Evolutionary conservation across 2,797 vertebrate genomes (phyloP).

Genomic region (Danionella dracula): DNA sequence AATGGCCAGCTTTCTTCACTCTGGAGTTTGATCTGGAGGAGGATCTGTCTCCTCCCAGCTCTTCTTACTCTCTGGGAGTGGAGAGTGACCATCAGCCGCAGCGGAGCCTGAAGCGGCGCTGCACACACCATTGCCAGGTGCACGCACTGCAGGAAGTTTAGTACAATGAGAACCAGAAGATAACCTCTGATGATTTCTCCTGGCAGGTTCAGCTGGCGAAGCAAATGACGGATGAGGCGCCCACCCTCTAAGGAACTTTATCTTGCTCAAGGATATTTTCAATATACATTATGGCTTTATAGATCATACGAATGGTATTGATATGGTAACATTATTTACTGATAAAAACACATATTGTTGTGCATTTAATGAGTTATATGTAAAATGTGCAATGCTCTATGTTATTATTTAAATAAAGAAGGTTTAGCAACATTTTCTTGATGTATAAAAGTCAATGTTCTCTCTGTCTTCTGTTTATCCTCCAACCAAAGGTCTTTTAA

Average conservation of each 20-base stretch:
- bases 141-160: neutral
- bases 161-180: neutral
- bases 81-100: constrained; percentile 89
- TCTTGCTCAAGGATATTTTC: too few species aligned
- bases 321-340: constrained; percentile 1
- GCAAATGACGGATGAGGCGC: constrained; percentile 80
- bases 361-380: too few species aligned
- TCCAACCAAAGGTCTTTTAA: too few species aligned
- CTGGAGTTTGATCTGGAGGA: constrained; percentile 85
- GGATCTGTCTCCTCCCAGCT: constrained; percentile 77
- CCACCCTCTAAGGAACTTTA: constrained; percentile 80
- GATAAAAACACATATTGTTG: neutral
- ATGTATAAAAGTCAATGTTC: too few species aligned
- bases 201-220: constrained; percentile 93
- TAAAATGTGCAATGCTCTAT: too few species aligned
- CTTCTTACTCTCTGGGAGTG: constrained; percentile 82
- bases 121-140: constrained; percentile 88
- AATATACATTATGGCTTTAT: too few species aligned
- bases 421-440: too few species aligned
- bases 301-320: constrained; percentile 56
- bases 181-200: neutral
- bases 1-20: constrained; percentile 88
- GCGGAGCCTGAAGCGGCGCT: constrained; percentile 80
- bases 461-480: too few species aligned
- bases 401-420: too few species aligned